Conservation (phyloP, 53 echinoderm and acorn worm genomes). For the Echinometra lucunter region DNA sequence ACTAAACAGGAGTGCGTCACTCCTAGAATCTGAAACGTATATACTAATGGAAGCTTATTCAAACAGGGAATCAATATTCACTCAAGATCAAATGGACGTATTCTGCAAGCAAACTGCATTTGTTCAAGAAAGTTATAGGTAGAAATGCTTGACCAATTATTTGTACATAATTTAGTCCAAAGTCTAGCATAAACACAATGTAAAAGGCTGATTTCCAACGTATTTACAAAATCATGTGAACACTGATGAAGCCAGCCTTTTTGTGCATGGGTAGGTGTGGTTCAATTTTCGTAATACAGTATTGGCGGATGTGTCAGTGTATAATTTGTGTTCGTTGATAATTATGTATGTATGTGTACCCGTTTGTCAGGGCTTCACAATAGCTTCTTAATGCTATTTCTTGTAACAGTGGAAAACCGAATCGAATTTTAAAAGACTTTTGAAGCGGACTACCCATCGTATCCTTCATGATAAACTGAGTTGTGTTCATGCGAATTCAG, state of each 20-base stretch:
- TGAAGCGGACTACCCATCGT: no score
- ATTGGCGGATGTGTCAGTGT: not conserved
- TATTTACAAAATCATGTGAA: not conserved
- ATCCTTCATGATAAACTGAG: no score
- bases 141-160: no score
- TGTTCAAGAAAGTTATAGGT: not conserved
- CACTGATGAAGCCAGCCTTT: not conserved
- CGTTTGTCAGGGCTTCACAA: not conserved
- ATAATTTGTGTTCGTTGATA: no score
- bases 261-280: not conserved
- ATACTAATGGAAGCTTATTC: slow-evolving; percentile 42
- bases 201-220: not conserved
- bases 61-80: slow-evolving; percentile 48
- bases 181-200: no score
- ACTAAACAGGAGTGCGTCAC: not conserved
- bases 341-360: not conserved
- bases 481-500: no score
- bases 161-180: no score
- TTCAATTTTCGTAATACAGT: no score
- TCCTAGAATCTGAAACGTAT: not conserved
- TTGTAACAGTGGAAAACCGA: not conserved
- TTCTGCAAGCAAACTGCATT: not conserved
- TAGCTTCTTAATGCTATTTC: not conserved
- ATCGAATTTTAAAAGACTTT: no score
- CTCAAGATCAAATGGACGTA: slow-evolving; percentile 20